phyloP scores from a whole-genome alignment of 2,113 vertebrate species.

The Pluvialis apricaria region DNA sequence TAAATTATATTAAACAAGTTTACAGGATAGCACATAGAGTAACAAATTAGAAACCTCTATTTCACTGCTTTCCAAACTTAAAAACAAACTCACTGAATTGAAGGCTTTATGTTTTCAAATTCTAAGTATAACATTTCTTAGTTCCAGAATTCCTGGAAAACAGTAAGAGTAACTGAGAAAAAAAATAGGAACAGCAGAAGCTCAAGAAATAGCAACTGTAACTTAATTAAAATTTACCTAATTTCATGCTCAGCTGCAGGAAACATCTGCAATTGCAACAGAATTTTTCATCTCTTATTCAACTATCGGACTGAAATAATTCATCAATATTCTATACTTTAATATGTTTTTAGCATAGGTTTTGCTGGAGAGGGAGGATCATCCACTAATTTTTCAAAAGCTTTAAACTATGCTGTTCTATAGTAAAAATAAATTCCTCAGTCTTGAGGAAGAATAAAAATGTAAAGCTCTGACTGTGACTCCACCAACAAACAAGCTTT shows the following conservation, averaged over 20 bases:
- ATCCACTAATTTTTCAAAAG: neutral
- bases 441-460: neutral
- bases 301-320: neutral
- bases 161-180: slow-evolving; percentile 63
- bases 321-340: neutral
- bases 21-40: slow-evolving; percentile 29
- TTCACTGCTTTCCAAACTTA: slow-evolving; percentile 44
- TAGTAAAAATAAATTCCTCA: neutral
- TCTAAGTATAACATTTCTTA: slow-evolving; percentile 72
- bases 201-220: slow-evolving; percentile 55
- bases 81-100: slow-evolving; percentile 64
- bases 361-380: neutral
- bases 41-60: slow-evolving; percentile 54
- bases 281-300: neutral
- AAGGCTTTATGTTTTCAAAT: slow-evolving; percentile 68
- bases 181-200: slow-evolving; percentile 38
- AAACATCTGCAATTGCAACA: slow-evolving; percentile 8
- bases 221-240: slow-evolving; percentile 49
- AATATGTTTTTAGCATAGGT: neutral
- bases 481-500: neutral
- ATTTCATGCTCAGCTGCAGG: slow-evolving; percentile 34
- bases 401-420: neutral
- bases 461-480: neutral
- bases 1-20: slow-evolving; percentile 55
- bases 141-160: slow-evolving; percentile 83